A percentile compares a stretch with the other conserved stretches of the same genome.
These are phyloP conservation scores for Dromas ardeola DNA, from an alignment of 2,113 vertebrate species.

Conservation along the genomic window DNA sequence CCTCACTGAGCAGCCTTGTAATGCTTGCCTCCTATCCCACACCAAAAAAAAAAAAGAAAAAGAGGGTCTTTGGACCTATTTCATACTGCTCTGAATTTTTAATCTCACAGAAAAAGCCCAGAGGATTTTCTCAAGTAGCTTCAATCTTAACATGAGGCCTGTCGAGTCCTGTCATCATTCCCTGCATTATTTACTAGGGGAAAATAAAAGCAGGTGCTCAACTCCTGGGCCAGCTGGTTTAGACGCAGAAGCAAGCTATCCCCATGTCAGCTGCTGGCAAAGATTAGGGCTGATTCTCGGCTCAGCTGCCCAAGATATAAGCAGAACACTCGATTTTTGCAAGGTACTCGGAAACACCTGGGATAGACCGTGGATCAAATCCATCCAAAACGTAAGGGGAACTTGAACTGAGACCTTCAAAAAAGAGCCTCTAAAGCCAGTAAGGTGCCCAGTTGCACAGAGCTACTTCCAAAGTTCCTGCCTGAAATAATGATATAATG, in stretches of 20 bases:
- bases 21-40: background rate
- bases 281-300: background rate
- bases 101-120: background rate
- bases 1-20: background rate
- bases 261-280: background rate
- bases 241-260: background rate
- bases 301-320: background rate
- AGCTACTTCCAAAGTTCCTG: background rate
- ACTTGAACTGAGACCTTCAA: background rate
- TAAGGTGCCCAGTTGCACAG: background rate
- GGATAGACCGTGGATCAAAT: background rate
- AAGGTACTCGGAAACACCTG: background rate
- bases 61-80: background rate
- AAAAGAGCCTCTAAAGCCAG: background rate
- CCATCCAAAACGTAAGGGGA: background rate
- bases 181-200: background rate
- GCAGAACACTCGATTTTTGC: background rate
- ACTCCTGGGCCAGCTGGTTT: background rate
- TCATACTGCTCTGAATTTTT: background rate
- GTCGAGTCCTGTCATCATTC: background rate
- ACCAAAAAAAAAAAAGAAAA: background rate
- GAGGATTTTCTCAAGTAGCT: background rate
- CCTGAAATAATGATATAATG: background rate
- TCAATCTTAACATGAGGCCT: background rate
- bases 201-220: background rate